A percentile compares a stretch with the other conserved stretches of the same genome.
Evolutionary conservation across 2,888 invertebrate species (phyloP).

Genomic region (Keiferia lycopersicella): DNA sequence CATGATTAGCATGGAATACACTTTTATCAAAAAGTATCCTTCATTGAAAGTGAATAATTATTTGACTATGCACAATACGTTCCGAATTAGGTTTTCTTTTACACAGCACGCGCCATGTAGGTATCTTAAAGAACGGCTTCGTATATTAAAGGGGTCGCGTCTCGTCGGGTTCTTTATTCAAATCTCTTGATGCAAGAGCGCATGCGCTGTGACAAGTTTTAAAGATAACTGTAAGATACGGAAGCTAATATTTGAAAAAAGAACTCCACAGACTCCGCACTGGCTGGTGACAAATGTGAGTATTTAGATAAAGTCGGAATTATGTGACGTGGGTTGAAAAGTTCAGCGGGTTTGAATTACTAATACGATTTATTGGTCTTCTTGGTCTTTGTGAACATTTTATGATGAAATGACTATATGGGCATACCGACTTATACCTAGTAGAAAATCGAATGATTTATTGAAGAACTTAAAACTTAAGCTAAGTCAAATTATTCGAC

Average conservation of each 20-base stretch:
- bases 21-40: not conserved
- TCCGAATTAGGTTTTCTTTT: no score
- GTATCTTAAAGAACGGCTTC: no score
- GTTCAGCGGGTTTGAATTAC: constrained; percentile 10
- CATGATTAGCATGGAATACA: not conserved
- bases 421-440: not conserved
- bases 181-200: constrained; percentile 14
- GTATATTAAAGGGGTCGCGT: no score
- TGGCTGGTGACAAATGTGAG: constrained; percentile 30
- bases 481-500: not conserved
- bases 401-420: not conserved
- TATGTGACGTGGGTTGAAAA: constrained; percentile 16
- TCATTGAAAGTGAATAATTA: no score
- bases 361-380: constrained; percentile 2
- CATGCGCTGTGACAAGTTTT: not conserved
- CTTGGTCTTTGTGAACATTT: not conserved
- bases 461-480: not conserved
- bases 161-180: constrained; percentile 27
- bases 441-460: not conserved
- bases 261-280: constrained; percentile 35
- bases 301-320: constrained; percentile 38
- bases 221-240: constrained; percentile 34
- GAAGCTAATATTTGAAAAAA: constrained; percentile 74
- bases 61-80: no score
- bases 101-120: no score